Base-by-base conservation (phyloP, 1,140 invertebrate genomes). In the Cydia fagiglandana region DNA sequence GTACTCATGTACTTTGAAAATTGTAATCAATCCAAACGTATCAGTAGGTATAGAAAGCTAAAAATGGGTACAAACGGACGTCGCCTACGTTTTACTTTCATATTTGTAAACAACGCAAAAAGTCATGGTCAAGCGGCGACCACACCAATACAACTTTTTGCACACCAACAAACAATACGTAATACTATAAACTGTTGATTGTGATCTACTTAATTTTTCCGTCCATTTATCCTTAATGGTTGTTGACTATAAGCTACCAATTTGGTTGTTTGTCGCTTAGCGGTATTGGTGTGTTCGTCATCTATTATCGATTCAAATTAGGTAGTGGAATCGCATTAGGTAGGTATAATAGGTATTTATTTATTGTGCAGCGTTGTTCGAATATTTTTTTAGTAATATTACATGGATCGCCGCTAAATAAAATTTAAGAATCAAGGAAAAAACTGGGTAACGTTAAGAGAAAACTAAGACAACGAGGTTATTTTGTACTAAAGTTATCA, bases 101-200 rank as follows among this genome's bases (percentile, higher is more conserved):
- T 61, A 24, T 24, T 61, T 24, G 56, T 61, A 61, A 61, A 61
- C 56, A 61, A 61, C 56, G 56, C 56, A 61, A 61, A 50, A 61
- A 61, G 56, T 61, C 56, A 61, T 2, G 56, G 56, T 7, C 56
- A 24, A 24, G n/a, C 20, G 56, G 53, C 53, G 7, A 61, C 56
- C 17, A 3, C 56, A 24, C 7, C 17, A 61, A 20, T 24, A 61
- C 17, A 61, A 20, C 56, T 61, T 24, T 61, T 61, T 61, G n/a
- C 56, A 53, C 50, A 24, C 17, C 20, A 24, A 24, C 56, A 24
- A 61, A 61, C 56, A 24, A 61, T 61, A 12, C 56, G 56, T 24
- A 61, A 24, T 24, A 24, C 56, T n/a, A 61, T 61, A 61, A 61
- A 61, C 7, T 61, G 17, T 24, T 61, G 56, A 61, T 61, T 24